These are phyloP conservation scores for Pristis pectinata DNA, from an alignment of 2,797 vertebrate species.

Conservation along the genomic window DNA sequence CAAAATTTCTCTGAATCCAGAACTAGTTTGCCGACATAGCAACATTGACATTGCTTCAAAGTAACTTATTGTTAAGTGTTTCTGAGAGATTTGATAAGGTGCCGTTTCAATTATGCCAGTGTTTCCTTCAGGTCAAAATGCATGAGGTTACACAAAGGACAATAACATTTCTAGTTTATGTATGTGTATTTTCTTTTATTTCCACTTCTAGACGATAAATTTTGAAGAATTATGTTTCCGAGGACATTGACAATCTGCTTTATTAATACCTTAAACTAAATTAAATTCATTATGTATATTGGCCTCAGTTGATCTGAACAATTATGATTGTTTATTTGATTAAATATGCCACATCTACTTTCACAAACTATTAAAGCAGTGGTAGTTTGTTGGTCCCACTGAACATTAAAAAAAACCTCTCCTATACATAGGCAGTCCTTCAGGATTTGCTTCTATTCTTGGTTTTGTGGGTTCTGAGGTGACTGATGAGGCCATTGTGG, in stretches of 20 bases:
- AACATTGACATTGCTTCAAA: background rate
- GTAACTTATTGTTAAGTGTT: background rate
- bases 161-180: background rate
- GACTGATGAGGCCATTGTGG: no score
- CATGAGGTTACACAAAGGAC: background rate
- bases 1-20: background rate
- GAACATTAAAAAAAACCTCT: background rate
- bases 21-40: background rate
- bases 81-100: background rate
- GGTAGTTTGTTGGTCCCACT: background rate
- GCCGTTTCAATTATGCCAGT: background rate
- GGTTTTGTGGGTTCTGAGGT: no score
- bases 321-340: background rate
- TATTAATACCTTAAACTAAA: background rate
- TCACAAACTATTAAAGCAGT: background rate
- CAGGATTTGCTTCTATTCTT: no score
- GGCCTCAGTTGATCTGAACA: background rate
- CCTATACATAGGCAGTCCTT: background rate
- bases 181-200: background rate
- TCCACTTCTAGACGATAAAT: background rate
- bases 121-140: background rate
- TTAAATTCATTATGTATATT: background rate
- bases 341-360: background rate
- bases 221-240: background rate
- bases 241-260: background rate